Percentiles rank a stretch among this genome's conserved stretches.
These are phyloP conservation scores for Pavo muticus DNA, from an alignment of 2,113 vertebrate genomes.

Conservation along the genomic window DNA sequence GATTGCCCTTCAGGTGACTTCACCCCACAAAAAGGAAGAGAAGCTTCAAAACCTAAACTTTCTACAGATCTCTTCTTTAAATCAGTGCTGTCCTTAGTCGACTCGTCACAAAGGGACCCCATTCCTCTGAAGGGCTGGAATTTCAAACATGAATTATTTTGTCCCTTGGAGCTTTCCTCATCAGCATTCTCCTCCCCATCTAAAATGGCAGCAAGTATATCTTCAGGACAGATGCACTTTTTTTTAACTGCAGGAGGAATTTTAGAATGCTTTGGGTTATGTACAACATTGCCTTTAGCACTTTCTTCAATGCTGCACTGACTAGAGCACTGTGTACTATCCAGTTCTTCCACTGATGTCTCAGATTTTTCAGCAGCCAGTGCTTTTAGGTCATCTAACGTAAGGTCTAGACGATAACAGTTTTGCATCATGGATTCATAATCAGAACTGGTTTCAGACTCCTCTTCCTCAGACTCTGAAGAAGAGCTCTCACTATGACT, in stretches of 20 bases:
- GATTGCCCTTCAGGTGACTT: background rate
- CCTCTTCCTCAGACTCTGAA: slow-evolving; percentile 43
- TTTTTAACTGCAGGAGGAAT: slow-evolving; percentile 17
- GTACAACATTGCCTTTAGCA: background rate
- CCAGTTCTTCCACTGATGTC: background rate
- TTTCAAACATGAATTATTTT: slow-evolving; percentile 1
- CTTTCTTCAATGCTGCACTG: background rate
- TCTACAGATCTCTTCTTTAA: background rate
- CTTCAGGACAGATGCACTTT: slow-evolving; percentile 78
- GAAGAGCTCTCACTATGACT: slow-evolving; percentile 30
- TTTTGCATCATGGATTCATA: slow-evolving; percentile 87
- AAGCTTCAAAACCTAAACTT: background rate
- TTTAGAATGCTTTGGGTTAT: background rate
- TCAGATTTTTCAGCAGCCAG: slow-evolving; percentile 68
- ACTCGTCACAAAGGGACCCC: slow-evolving; percentile 61
- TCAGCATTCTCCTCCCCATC: slow-evolving; percentile 67
- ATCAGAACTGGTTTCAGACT: slow-evolving; percentile 77
- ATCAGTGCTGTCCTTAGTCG: background rate
- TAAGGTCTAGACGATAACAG: slow-evolving; percentile 81
- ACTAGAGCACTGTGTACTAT: background rate
- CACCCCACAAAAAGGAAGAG: background rate
- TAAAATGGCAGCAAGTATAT: slow-evolving; percentile 87
- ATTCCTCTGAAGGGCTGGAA: slow-evolving; percentile 88
- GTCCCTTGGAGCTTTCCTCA: slow-evolving; percentile 57
- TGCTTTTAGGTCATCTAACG: slow-evolving; percentile 83